Evolutionary conservation across 2,888 invertebrate species (phyloP), one percentile per base, ranked within the genome.

Genomic region (Ethmia dodecea): DNA sequence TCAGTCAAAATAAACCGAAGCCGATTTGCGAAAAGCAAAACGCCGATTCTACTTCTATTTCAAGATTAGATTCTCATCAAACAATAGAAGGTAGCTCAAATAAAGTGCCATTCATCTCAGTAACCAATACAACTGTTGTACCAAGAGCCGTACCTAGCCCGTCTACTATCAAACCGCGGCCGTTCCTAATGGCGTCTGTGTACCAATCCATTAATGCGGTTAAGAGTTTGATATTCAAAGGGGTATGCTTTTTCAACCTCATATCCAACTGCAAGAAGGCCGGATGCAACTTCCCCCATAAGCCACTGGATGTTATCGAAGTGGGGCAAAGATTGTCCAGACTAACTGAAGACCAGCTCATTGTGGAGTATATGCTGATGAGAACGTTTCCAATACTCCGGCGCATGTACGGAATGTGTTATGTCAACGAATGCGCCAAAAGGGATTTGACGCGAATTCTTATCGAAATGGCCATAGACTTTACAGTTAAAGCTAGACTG

Each of bases 381-480:
- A 47, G 64, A 1, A 42, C 28, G 3, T 59, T 50, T 43, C 6
- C 43, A 0, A 4, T 22, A 0, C 35, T 80, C 1, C 45, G 65
- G 22, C 44, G 54, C 1, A 47, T 36, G 2, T 83, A 63, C 37
- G 64, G 67, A 0, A 18, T 58, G 9, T 55, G 47, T 12, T 76
- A 60, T 33, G 51, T 75, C 0, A 40, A 60, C 5, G 77, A 77
- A 32, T 68, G 66, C 31, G 45, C 50, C 1, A 46, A 55, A 6
- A 53, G 83, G 0, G 48, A 63, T 1, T 43, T 74, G 10, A 61
- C 70, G 0, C 55, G 62, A 20, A 40, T 68, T 2, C 43, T 75
- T 0, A 36, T 80, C 0, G 74, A 78, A 52, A 75, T 79, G 52
- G 60, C 65, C 0, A 59, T 65, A 20, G 72, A 75, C 30, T 67